Base-by-base conservation (phyloP, 1,140 invertebrate genomes). In the Probaryconus sp. region DNA sequence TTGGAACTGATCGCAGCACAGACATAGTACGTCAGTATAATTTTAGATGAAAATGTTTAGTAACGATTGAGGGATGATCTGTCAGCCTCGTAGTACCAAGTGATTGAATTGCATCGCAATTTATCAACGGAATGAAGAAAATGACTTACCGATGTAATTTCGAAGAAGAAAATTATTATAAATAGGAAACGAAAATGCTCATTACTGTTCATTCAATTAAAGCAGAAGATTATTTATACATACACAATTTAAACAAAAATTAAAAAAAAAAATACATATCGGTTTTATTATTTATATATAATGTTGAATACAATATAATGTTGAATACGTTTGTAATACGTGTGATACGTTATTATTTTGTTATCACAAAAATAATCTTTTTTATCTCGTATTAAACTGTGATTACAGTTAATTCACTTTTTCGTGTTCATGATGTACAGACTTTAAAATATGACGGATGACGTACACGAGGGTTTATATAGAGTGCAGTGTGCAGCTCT, bases 71-170 rank as follows among this genome's bases (percentile, higher is more conserved):
- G 55, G 47, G 55, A 69, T 69, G 65, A 69, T 69, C 65, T 60
- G 55, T 69, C 65, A 69, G 55, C 43, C 10, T 51, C 37, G 47
- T n/a, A 47, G 40, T 10, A 43, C 30, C 45, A 55, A 60, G 43
- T 69, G 67, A 70, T 70, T 70, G 67, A 63, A 70, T 55, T 70
- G 56, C 40, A 20, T 55, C n/a, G 67, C 63, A 70, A 70, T 70
- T 70, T 70, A 70, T 70, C 47, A 70, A 56, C 56, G 42, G 13
- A n/a, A 31, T 55, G 37, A 35, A 11, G 48, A 70, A 61, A 47
- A 48, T 33, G 40, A 40, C 47, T 53, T 40, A 48, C 47, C 55
- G 40, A 61, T 63, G 40, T 18, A 58, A 70, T 70, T 53, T 70
- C 50, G 40, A 55, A 61, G 50, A 35, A 61, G 16, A n/a, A n/a